Evolutionary conservation across 2,797 vertebrate species (phyloP).

Genomic region (Psittacula derbiana): DNA sequence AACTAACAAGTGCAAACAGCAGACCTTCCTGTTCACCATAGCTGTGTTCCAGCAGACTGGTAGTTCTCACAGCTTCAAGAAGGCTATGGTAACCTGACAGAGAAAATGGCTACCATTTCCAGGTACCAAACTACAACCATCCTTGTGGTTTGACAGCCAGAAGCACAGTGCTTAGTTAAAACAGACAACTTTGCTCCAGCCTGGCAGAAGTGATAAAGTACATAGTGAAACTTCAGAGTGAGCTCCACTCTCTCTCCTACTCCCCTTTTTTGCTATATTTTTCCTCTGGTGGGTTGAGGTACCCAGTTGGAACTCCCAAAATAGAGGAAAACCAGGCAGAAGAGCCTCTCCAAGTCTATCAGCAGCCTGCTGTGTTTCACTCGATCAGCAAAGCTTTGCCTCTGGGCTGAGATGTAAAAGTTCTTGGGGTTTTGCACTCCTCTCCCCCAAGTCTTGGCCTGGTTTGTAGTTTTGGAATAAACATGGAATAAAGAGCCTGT

Average conservation of each 20-base stretch:
- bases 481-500: slow-evolving; percentile 24
- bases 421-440: slow-evolving; percentile 22
- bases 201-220: slow-evolving; percentile 31
- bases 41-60: background rate
- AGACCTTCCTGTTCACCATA: background rate
- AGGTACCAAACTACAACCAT: background rate
- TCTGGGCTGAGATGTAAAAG: background rate
- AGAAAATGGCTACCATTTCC: slow-evolving; percentile 24
- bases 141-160: background rate
- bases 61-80: background rate
- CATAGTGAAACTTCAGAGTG: background rate
- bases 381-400: slow-evolving; percentile 4
- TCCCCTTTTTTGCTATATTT: slow-evolving; percentile 39
- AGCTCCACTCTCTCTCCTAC: background rate
- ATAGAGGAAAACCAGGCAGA: slow-evolving; percentile 46
- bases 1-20: background rate
- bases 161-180: background rate
- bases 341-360: slow-evolving; percentile 34
- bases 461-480: slow-evolving; percentile 36
- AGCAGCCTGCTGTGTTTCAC: background rate
- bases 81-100: background rate
- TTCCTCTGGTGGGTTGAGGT: slow-evolving; percentile 26
- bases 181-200: slow-evolving; percentile 6
- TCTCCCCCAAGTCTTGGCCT: background rate
- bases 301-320: slow-evolving; percentile 46